These are phyloP conservation scores for Clistopyga incitator DNA, from an alignment of 2,888 invertebrate species.

Conservation along the genomic window DNA sequence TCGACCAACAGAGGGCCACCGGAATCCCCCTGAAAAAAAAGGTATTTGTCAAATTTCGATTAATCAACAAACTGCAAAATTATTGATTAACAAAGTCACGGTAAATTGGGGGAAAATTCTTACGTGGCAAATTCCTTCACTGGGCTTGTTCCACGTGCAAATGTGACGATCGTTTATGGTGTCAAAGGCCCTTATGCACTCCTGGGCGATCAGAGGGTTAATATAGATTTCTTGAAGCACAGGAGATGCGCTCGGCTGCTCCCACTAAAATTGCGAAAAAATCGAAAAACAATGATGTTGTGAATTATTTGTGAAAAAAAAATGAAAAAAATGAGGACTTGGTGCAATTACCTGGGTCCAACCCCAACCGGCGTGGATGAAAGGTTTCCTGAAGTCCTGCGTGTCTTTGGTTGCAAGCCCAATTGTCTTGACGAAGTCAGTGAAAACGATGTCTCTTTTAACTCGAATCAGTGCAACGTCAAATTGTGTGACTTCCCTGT, in stretches of 20 bases:
- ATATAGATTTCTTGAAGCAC: slow-evolving; percentile 70
- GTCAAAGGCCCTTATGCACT: slow-evolving; percentile 54
- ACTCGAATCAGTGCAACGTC: slow-evolving; percentile 76
- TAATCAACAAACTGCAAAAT: not conserved
- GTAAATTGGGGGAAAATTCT: not conserved
- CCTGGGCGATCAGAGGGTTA: slow-evolving; percentile 41
- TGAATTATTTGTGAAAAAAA: no score
- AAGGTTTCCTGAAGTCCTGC: slow-evolving; percentile 51
- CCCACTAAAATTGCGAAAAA: slow-evolving; percentile 50
- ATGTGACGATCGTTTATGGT: slow-evolving; percentile 70
- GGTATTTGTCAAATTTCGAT: not conserved
- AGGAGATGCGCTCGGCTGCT: slow-evolving; percentile 64
- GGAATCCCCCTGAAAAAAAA: not conserved
- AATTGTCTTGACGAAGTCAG: slow-evolving; percentile 70
- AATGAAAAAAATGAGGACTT: not conserved
- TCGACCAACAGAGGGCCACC: slow-evolving; percentile 5
- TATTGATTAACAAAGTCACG: not conserved
- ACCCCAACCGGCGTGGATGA: slow-evolving; percentile 77
- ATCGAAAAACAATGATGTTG: not conserved
- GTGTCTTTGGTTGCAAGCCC: slow-evolving; percentile 65
- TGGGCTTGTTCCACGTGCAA: slow-evolving; percentile 75
- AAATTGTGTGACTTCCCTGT: slow-evolving; percentile 46
- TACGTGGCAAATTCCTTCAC: slow-evolving; percentile 78
- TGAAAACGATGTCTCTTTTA: slow-evolving; percentile 68
- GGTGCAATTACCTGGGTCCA: not conserved